phyloP scores from a whole-genome alignment of 2,113 vertebrate genomes.

The Oriolus oriolus region DNA sequence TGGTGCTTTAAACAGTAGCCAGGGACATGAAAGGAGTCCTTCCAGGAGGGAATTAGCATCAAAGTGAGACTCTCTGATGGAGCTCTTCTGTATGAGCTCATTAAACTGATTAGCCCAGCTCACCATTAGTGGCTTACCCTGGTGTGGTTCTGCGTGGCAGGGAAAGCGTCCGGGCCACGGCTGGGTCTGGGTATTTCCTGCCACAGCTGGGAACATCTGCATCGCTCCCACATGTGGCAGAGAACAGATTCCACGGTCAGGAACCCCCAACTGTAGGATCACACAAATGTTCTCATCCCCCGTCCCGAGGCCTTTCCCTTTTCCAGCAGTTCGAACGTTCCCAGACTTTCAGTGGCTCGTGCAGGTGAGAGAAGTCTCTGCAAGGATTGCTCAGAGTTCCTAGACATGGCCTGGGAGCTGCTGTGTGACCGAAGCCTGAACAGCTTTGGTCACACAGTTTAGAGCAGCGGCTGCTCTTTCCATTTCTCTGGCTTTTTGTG shows the following conservation, averaged over 20 bases:
- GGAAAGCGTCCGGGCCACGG: background rate
- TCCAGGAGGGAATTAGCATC: slow-evolving; percentile 39
- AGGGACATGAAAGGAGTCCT: slow-evolving; percentile 18
- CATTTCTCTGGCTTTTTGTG: background rate
- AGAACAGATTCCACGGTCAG: background rate
- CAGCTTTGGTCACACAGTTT: background rate
- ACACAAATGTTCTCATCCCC: background rate
- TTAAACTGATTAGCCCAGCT: slow-evolving; percentile 40
- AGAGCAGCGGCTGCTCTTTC: background rate
- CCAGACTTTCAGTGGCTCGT: rapidly evolving
- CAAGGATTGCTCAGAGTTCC: background rate
- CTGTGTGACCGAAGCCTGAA: background rate
- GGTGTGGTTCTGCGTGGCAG: background rate
- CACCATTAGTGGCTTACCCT: background rate
- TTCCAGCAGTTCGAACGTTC: background rate
- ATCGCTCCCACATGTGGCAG: rapidly evolving
- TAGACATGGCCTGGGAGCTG: background rate
- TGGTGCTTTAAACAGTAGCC: slow-evolving; percentile 9
- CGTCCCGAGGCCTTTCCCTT: background rate
- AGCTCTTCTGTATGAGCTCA: slow-evolving; percentile 18
- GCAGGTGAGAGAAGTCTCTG: background rate
- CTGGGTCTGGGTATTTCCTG: background rate
- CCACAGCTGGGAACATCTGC: background rate
- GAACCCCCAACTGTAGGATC: background rate
- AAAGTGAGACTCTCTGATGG: slow-evolving; percentile 7